Percentiles rank a stretch among this genome's conserved stretches.
These are phyloP conservation scores for Cotesia chilonis DNA, from an alignment of 1,140 invertebrate species.

Conservation along the genomic window DNA sequence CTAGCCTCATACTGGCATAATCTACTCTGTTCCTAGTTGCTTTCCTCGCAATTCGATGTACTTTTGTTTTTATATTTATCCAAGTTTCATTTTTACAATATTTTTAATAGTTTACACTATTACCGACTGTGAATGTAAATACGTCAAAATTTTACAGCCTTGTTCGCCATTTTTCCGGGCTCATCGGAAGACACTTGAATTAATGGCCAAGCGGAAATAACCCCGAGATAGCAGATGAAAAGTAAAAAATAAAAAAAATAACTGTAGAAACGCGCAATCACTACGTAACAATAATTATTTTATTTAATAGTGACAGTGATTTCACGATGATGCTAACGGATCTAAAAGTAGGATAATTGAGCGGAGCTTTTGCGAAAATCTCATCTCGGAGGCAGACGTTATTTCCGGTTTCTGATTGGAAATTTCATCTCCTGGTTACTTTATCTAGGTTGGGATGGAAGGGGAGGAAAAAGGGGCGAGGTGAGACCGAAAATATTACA, in stretches of 20 bases:
- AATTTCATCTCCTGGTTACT: slow-evolving; percentile 33
- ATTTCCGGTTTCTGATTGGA: slow-evolving; percentile 51
- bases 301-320: not conserved
- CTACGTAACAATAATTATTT: too few species aligned
- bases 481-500: too few species aligned
- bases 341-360: not conserved
- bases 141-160: not conserved
- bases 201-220: too few species aligned
- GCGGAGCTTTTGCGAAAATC: slow-evolving; percentile 36
- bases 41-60: slow-evolving; percentile 21
- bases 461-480: too few species aligned
- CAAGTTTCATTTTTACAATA: not conserved
- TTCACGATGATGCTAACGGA: not conserved
- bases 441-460: slow-evolving; percentile 20
- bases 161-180: too few species aligned
- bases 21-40: slow-evolving; percentile 33
- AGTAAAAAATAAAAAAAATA: too few species aligned
- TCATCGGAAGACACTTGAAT: too few species aligned
- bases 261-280: too few species aligned
- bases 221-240: too few species aligned
- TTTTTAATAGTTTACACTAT: not conserved
- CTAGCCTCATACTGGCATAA: slow-evolving; percentile 34
- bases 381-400: slow-evolving; percentile 49
- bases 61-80: slow-evolving; percentile 10
- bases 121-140: not conserved